Conservation (phyloP, 2,888 invertebrate genomes). For the Tuberolachnus salignus region DNA sequence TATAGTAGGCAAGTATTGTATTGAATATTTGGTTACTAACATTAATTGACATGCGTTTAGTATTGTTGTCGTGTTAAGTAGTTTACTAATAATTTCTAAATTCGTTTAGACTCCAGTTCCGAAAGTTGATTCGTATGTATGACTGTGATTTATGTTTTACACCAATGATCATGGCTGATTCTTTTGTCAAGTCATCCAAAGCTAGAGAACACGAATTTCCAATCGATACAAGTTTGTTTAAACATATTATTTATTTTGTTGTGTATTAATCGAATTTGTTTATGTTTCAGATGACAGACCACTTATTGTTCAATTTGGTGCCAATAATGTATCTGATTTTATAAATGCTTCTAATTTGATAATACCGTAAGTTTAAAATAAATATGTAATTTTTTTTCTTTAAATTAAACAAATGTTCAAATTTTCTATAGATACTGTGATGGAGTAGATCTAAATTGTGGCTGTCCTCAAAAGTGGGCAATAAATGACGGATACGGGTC, state of each 20-base stretch:
- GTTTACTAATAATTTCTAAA: not conserved
- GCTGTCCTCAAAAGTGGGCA: slow-evolving; percentile 97
- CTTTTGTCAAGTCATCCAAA: slow-evolving; percentile 85
- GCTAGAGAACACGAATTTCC: slow-evolving; percentile 84
- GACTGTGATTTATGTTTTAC: slow-evolving; percentile 89
- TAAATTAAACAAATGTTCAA: slow-evolving; percentile 25
- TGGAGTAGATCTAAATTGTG: slow-evolving; percentile 96
- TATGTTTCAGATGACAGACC: slow-evolving; percentile 74
- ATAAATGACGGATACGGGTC: slow-evolving; percentile 89
- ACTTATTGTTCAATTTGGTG: slow-evolving; percentile 92
- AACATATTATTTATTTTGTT: not conserved
- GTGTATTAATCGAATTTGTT: not conserved
- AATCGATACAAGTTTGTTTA: slow-evolving; percentile 67
- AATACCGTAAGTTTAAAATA: slow-evolving; percentile 68
- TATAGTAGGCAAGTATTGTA: slow-evolving; percentile 75
- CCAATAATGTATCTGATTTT: slow-evolving; percentile 82
- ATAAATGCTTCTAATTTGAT: slow-evolving; percentile 83
- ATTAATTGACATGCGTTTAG: slow-evolving; percentile 1
- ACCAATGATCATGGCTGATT: slow-evolving; percentile 96
- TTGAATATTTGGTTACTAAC: not conserved
- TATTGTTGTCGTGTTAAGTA: not conserved
- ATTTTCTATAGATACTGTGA: slow-evolving; percentile 72
- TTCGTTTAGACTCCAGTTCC: slow-evolving; percentile 73
- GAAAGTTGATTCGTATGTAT: slow-evolving; percentile 77
- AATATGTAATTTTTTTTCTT: not conserved